A percentile compares a stretch with the other conserved stretches of the same genome.
phyloP scores from a whole-genome alignment of 2,888 invertebrate species.

The Drosophila tripunctata region DNA sequence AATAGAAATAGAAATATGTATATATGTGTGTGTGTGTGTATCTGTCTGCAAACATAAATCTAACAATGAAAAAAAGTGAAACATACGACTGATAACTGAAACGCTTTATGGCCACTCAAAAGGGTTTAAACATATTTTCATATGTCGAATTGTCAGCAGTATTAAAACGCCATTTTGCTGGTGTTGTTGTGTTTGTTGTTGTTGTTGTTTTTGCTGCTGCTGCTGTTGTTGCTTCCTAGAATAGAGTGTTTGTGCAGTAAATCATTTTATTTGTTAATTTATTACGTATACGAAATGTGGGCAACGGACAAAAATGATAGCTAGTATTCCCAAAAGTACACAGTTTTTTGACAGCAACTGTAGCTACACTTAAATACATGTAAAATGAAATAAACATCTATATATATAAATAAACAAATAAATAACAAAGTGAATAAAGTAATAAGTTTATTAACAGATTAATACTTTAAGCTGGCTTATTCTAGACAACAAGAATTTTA shows the following conservation, averaged over 20 bases:
- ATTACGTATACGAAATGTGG: slow-evolving; percentile 53
- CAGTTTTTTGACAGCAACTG: slow-evolving; percentile 3
- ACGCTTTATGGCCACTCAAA: slow-evolving; percentile 58
- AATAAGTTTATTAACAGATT: too few species aligned
- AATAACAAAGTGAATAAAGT: too few species aligned
- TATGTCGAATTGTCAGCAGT: slow-evolving; percentile 41
- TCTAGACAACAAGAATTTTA: too few species aligned
- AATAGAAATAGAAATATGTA: too few species aligned
- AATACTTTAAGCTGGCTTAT: too few species aligned
- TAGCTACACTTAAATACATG: too few species aligned
- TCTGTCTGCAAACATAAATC: slow-evolving; percentile 61
- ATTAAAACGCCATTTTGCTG: slow-evolving; percentile 48
- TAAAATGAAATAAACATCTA: too few species aligned
- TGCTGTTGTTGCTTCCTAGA: slow-evolving; percentile 7
- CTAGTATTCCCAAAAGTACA: slow-evolving; percentile 13
- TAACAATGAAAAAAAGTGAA: slow-evolving; percentile 26
- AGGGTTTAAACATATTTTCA: slow-evolving; percentile 59
- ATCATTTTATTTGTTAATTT: slow-evolving; percentile 69
- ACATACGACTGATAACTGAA: slow-evolving; percentile 9
- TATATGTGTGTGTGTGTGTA: slow-evolving; percentile 9
- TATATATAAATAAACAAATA: too few species aligned
- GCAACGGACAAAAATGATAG: not conserved
- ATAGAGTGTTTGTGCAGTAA: slow-evolving; percentile 46
- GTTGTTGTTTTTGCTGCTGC: slow-evolving; percentile 12
- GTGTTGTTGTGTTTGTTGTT: slow-evolving; percentile 6